Evolutionary conservation across 2,797 vertebrate species (phyloP).

Genomic region (Australoheros facetus): DNA sequence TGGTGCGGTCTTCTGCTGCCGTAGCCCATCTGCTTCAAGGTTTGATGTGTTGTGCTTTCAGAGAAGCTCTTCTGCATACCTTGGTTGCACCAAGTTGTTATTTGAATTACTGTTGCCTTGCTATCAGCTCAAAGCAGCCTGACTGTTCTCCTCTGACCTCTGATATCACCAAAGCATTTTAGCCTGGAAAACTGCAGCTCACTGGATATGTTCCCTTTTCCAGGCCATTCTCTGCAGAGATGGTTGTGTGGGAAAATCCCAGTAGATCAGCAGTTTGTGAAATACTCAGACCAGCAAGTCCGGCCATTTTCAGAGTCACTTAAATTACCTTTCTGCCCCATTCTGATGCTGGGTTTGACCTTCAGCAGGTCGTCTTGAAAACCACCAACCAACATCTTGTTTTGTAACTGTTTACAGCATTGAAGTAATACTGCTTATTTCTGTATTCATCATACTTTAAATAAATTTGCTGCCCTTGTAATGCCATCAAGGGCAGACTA

Average conservation of each 20-base stretch:
- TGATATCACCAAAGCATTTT: conserved; percentile 59
- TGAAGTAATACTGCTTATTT: background rate
- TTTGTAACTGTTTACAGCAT: background rate
- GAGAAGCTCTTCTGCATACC: no score
- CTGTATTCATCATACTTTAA: background rate
- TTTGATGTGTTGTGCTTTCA: no score
- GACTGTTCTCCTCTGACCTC: conserved; percentile 59
- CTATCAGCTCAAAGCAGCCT: conserved; percentile 15
- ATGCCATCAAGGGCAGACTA: fast-evolving
- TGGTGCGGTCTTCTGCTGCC: background rate
- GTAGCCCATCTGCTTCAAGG: background rate
- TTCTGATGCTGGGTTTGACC: background rate
- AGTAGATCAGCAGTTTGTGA: background rate
- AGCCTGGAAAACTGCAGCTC: conserved; percentile 15
- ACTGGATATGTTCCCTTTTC: conserved; percentile 5
- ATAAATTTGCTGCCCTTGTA: background rate
- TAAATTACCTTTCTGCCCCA: fast-evolving
- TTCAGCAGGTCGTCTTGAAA: background rate
- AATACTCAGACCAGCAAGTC: background rate
- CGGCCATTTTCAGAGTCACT: no score
- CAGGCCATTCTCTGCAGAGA: fast-evolving
- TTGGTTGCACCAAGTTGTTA: background rate
- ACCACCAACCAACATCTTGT: background rate
- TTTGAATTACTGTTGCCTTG: background rate
- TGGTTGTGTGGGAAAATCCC: background rate